Conservation (phyloP, 2,113 vertebrate species). For the Phrynosoma blainvillii region DNA sequence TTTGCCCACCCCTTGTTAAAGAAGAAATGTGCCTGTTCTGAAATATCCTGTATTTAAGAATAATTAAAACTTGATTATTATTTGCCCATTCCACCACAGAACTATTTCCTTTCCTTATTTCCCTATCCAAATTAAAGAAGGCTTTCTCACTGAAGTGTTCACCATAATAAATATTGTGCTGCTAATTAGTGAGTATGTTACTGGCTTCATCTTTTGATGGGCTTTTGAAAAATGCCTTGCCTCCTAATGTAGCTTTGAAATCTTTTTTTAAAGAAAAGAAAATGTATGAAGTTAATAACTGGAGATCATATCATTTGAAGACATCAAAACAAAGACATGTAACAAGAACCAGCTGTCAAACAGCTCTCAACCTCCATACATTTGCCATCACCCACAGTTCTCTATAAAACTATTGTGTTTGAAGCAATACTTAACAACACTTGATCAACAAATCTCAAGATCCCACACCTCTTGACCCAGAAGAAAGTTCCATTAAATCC, state of each 20-base stretch:
- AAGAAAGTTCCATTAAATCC: background rate
- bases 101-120: background rate
- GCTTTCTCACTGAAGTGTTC: slow-evolving; percentile 13
- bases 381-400: background rate
- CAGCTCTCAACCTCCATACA: background rate
- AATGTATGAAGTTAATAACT: background rate
- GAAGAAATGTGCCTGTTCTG: background rate
- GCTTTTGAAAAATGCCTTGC: background rate
- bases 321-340: background rate
- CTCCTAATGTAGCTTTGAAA: background rate
- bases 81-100: background rate
- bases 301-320: background rate
- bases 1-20: too few species aligned
- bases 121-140: background rate
- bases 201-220: background rate
- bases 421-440: background rate
- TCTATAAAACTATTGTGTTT: background rate
- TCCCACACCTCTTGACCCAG: background rate
- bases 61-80: background rate
- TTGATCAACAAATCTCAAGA: background rate
- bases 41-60: background rate
- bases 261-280: background rate
- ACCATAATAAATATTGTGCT: background rate
- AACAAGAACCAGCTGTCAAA: background rate
- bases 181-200: background rate